These are phyloP conservation scores for Urocynchramus pylzowi DNA, from an alignment of 2,113 vertebrate genomes.

Conservation along the genomic window DNA sequence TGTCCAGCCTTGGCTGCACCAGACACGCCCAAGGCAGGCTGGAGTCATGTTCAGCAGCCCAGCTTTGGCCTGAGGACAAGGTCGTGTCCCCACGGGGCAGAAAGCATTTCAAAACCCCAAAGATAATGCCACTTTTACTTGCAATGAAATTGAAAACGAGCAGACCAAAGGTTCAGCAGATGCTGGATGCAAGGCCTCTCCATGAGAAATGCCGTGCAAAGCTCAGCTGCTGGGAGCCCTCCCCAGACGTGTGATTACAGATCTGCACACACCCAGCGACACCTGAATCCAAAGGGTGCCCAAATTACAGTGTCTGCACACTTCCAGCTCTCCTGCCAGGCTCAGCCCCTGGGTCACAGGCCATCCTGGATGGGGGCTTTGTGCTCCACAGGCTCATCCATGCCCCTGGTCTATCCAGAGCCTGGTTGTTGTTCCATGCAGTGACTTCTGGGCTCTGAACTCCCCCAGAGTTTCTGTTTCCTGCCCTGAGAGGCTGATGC, in stretches of 20 bases:
- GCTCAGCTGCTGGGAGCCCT: neutral
- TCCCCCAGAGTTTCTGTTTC: fast-evolving
- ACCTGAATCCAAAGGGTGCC: neutral
- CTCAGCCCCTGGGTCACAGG: neutral
- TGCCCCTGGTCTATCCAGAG: neutral
- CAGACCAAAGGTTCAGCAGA: neutral
- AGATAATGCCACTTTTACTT: neutral
- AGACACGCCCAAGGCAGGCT: neutral
- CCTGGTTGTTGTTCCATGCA: fast-evolving
- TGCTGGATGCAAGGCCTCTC: neutral
- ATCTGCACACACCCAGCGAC: neutral
- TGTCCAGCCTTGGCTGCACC: neutral
- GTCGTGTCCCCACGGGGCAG: neutral
- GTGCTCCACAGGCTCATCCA: fast-evolving
- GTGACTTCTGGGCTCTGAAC: neutral
- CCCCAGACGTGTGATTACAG: neutral
- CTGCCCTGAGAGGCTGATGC: neutral
- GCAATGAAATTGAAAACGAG: neutral
- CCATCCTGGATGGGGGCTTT: neutral
- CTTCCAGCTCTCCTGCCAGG: neutral
- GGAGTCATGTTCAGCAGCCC: neutral
- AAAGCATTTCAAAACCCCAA: neutral
- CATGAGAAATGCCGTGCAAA: fast-evolving
- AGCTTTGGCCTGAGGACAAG: neutral
- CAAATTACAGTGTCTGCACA: neutral